Base-by-base conservation (phyloP, 2,797 vertebrate genomes). In the Sebastes jordani region DNA sequence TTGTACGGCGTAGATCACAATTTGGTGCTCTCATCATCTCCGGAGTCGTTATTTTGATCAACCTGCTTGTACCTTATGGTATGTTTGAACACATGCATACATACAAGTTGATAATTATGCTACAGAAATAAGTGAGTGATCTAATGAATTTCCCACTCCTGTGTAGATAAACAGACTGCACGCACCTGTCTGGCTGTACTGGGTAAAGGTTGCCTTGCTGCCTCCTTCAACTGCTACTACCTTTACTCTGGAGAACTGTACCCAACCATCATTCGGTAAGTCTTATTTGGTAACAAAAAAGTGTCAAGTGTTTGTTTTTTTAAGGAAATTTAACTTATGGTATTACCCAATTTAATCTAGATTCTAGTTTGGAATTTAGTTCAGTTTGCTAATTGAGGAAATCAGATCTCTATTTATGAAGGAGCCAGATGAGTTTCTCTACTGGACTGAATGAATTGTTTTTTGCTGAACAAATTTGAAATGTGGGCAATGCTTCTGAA, bases 151-250 rank as follows among this genome's bases (percentile, higher is more conserved):
- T 85, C 56, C 4, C 7, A 9, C 29, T 60, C 18, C 10, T 84
- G 22, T n/a, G 18, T 89, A 99, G 98, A 98, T 6, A 74, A 96
- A 49, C 93, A 92, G 85, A 91, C 76, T 0, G 0, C 95, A 11
- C 96, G 96, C n/a, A 98, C 97, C 1, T 87, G 84, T 5, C 71
- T 99, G 90, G 97, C 97, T 7, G 98, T 98, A 18, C 5, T 98
- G 38, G 98, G 97, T 29, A 99, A 99, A 90, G 98, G 98, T 7
- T 98, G 96, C 20, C 92, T 99, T 0, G 96, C 98, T 0, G 96
- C 97, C 1, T 96, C 97, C 34, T 99, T 98, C 91, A 96, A 75
- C 91, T 98, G 97, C 84, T 95, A 96, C 84, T 98, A 96, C 89
- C 96, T 99, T 81, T 98, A 96, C 85, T 89, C 96, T 1, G 97